Percentiles rank a stretch among this genome's conserved stretches.
Conservation (phyloP, 2,113 vertebrate genomes). For the Atherinomorus stipes region DNA sequence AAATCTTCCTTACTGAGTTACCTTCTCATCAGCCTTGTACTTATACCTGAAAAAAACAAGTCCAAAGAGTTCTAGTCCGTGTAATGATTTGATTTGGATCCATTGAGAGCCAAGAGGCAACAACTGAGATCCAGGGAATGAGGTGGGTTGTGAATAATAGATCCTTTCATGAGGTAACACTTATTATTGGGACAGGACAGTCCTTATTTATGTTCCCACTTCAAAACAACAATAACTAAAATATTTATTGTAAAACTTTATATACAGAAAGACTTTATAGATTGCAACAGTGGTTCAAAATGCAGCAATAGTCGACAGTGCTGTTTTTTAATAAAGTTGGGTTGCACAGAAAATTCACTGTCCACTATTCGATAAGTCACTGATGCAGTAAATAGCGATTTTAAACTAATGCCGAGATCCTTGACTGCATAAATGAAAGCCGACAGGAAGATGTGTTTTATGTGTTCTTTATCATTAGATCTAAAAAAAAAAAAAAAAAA, state of each 20-base stretch:
- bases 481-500: conserved; percentile 38
- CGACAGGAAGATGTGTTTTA: conserved; percentile 29
- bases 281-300: conserved; percentile 32
- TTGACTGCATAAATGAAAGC: conserved; percentile 12
- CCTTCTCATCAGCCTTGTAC: conserved; percentile 52
- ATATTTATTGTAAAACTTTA: conserved; percentile 11
- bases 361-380: conserved; percentile 47
- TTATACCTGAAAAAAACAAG: conserved; percentile 60
- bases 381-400: conserved; percentile 68
- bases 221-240: neutral
- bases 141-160: conserved; percentile 34
- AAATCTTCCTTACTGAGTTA: conserved; percentile 70
- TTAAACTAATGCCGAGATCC: conserved; percentile 33
- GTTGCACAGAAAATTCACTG: conserved; percentile 37
- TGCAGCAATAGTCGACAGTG: conserved; percentile 40
- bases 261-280: conserved; percentile 14
- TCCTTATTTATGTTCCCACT: conserved; percentile 24
- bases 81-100: conserved; percentile 67
- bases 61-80: conserved; percentile 47
- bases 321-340: conserved; percentile 31
- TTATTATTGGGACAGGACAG: conserved; percentile 29
- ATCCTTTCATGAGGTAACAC: conserved; percentile 18
- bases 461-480: conserved; percentile 16
- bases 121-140: conserved; percentile 32
- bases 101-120: conserved; percentile 30